Evolutionary conservation across 1,140 invertebrate species (phyloP).

Genomic region (Saccostrea echinata): DNA sequence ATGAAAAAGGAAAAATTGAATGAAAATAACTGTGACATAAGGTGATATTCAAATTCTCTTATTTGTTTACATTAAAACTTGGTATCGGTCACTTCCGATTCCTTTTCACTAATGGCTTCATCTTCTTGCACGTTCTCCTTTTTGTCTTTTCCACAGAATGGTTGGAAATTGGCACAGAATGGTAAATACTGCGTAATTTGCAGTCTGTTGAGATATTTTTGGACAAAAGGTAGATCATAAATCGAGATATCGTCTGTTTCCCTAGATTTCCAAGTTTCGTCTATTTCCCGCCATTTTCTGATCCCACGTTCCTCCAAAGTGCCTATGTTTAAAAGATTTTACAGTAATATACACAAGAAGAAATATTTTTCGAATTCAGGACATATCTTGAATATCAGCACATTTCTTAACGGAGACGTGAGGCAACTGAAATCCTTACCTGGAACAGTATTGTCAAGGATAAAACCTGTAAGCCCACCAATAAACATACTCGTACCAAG

Average conservation of each 20-base stretch:
- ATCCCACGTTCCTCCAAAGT: conserved; percentile 64
- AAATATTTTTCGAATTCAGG: background rate
- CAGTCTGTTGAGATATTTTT: conserved; percentile 60
- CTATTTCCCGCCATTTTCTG: conserved; percentile 52
- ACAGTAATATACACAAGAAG: background rate
- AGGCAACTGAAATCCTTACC: conserved; percentile 57
- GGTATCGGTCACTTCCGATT: background rate
- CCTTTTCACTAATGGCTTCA: background rate
- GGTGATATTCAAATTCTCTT: too few species aligned
- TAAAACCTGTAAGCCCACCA: conserved; percentile 72
- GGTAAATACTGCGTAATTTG: conserved; percentile 53
- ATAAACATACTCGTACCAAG: conserved; percentile 75
- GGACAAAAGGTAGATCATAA: conserved; percentile 66
- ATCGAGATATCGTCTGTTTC: background rate
- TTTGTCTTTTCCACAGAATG: conserved; percentile 1
- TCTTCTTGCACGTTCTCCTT: too few species aligned
- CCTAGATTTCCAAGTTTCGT: background rate
- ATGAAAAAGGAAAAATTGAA: too few species aligned
- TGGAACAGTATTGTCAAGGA: conserved; percentile 76
- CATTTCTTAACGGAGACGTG: too few species aligned
- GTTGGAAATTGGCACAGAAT: conserved; percentile 61
- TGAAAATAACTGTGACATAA: too few species aligned
- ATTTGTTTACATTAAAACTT: background rate
- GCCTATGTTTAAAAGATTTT: conserved; percentile 47
- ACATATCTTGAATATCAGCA: background rate